A percentile compares a stretch with the other conserved stretches of the same genome.
phyloP scores from a whole-genome alignment of 2,888 invertebrate species.

The Apodemia mormo region DNA sequence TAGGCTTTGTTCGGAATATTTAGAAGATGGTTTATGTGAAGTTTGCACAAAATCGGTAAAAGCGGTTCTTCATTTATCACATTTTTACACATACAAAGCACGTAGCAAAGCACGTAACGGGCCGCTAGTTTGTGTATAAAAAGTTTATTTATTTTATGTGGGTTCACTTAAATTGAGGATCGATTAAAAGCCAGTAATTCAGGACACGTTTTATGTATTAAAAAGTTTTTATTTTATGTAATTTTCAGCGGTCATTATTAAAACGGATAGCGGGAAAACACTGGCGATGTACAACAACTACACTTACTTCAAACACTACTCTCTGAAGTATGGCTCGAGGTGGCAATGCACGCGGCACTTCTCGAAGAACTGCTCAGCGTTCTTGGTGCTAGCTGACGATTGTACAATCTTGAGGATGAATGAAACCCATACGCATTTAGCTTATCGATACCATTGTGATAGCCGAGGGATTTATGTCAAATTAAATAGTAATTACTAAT shows the following conservation, averaged over 20 bases:
- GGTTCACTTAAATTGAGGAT: too few species aligned
- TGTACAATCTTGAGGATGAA: constrained; percentile 25
- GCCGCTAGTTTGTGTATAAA: too few species aligned
- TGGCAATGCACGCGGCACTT: constrained; percentile 45
- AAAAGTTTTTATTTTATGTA: background rate
- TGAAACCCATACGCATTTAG: constrained; percentile 30
- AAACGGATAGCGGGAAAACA: constrained; percentile 34
- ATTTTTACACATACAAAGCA: too few species aligned
- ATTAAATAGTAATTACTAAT: background rate
- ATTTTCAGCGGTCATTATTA: constrained; percentile 37
- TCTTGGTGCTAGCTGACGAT: constrained; percentile 29
- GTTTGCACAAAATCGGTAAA: too few species aligned
- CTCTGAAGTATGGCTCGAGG: constrained; percentile 36
- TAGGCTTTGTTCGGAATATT: too few species aligned
- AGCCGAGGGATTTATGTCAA: constrained; percentile 19
- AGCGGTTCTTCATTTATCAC: too few species aligned
- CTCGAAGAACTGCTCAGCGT: constrained; percentile 38
- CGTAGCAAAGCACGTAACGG: too few species aligned
- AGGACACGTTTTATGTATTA: too few species aligned
- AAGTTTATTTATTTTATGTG: too few species aligned
- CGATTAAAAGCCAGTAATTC: too few species aligned
- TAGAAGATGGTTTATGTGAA: too few species aligned
- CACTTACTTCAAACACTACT: constrained; percentile 40
- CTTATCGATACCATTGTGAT: constrained; percentile 21
- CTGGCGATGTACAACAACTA: constrained; percentile 38